Evolutionary conservation across 2,888 invertebrate species (phyloP).

Genomic region (Coenonympha glycerion): DNA sequence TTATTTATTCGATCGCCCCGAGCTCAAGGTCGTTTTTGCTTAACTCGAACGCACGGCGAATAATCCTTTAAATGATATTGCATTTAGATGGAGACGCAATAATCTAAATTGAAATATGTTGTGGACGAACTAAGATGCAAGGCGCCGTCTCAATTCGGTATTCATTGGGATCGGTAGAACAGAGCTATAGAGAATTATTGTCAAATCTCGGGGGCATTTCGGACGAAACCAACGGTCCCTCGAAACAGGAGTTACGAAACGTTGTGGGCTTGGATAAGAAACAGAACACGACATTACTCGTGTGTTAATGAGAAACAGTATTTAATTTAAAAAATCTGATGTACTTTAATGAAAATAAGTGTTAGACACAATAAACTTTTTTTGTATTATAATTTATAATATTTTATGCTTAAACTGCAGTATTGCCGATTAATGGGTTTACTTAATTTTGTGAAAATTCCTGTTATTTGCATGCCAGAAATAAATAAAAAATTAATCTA

Average conservation of each 20-base stretch:
- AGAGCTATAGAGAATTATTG: constrained; percentile 70
- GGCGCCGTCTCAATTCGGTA: constrained; percentile 56
- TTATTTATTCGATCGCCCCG: constrained; percentile 43
- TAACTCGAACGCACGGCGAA: neutral
- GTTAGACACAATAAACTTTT: too few relatives aligned
- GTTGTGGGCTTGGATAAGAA: constrained; percentile 28
- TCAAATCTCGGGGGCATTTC: constrained; percentile 64
- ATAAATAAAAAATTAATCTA: too few relatives aligned
- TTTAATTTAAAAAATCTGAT: neutral
- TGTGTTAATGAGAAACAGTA: too few relatives aligned
- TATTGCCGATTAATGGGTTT: too few relatives aligned
- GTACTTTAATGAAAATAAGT: too few relatives aligned
- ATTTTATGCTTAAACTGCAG: too few relatives aligned
- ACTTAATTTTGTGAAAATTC: too few relatives aligned
- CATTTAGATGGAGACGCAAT: constrained; percentile 41
- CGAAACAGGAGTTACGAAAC: constrained; percentile 37
- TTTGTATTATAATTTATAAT: too few relatives aligned
- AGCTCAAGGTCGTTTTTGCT: constrained; percentile 24
- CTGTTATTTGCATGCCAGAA: too few relatives aligned
- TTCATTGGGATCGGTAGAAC: constrained; percentile 64
- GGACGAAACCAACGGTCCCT: constrained; percentile 37
- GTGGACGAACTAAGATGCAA: constrained; percentile 42
- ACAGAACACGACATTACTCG: too few relatives aligned
- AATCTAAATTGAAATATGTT: constrained; percentile 71
- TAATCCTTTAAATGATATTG: constrained; percentile 21